Evolutionary conservation across 2,113 vertebrate species (phyloP).

Genomic region (Tretioscincus oriximinensis): DNA sequence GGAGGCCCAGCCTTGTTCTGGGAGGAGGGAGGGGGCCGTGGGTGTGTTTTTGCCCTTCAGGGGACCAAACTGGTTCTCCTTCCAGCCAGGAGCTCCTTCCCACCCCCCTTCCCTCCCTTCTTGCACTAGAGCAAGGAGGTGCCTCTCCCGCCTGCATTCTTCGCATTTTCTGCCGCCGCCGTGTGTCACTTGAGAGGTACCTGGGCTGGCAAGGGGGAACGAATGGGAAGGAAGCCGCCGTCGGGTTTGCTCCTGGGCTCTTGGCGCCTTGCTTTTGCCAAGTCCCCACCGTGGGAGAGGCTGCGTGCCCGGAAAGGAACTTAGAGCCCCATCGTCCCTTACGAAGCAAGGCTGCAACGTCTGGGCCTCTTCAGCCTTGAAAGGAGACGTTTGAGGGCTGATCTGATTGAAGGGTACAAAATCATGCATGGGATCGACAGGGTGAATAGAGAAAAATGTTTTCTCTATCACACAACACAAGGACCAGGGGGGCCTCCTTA

Average conservation of each 20-base stretch:
- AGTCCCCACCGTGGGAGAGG: not conserved
- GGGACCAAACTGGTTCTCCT: slow-evolving; percentile 77
- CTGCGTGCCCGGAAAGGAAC: not conserved
- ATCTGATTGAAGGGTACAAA: too few species aligned
- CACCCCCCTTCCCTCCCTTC: slow-evolving; percentile 21
- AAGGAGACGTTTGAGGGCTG: too few species aligned
- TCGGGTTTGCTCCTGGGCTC: not conserved
- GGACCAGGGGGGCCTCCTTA: too few species aligned
- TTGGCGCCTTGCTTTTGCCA: not conserved
- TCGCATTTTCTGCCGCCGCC: slow-evolving; percentile 43
- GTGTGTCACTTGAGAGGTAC: not conserved
- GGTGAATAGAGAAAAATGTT: too few species aligned
- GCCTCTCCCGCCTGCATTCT: slow-evolving; percentile 66
- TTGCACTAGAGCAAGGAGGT: slow-evolving; percentile 57
- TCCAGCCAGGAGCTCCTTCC: slow-evolving; percentile 1
- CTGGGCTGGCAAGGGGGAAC: accelerated
- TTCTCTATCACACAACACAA: too few species aligned
- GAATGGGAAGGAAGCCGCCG: not conserved
- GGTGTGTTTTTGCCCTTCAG: slow-evolving; percentile 67
- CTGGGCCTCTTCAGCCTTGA: too few species aligned
- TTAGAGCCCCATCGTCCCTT: too few species aligned
- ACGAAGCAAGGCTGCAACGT: too few species aligned
- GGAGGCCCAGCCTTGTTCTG: slow-evolving; percentile 59
- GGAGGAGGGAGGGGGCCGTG: slow-evolving; percentile 52
- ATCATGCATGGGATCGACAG: too few species aligned